phyloP scores from a whole-genome alignment of 2,888 invertebrate genomes.

The Nemoura dubitans region DNA sequence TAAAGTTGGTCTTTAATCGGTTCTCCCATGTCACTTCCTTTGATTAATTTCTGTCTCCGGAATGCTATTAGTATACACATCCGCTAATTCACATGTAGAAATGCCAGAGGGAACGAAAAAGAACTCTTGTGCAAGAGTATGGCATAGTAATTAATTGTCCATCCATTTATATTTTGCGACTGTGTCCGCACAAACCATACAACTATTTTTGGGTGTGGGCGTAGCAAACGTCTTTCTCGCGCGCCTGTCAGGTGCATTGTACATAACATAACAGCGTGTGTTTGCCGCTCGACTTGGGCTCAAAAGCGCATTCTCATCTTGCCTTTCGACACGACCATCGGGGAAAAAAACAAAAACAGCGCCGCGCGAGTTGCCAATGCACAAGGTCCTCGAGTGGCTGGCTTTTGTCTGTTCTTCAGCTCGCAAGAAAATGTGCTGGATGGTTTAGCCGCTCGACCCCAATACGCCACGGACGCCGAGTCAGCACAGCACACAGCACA shows the following conservation, averaged over 20 bases:
- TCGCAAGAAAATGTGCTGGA: background rate
- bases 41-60: no score
- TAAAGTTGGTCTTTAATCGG: background rate
- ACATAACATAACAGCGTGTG: background rate
- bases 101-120: background rate
- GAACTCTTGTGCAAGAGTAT: background rate
- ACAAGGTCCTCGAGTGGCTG: background rate
- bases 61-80: background rate
- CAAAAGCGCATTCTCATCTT: constrained; percentile 7
- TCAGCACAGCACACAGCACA: background rate
- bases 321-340: background rate
- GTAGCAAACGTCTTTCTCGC: background rate
- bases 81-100: background rate
- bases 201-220: background rate
- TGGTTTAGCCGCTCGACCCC: background rate
- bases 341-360: background rate
- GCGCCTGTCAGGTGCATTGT: background rate
- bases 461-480: background rate
- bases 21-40: background rate
- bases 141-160: background rate
- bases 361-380: background rate
- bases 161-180: background rate
- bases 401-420: background rate
- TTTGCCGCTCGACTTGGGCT: background rate
- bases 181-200: background rate